phyloP scores from a whole-genome alignment of 2,888 invertebrate genomes.

The Fabriciana adippe region DNA sequence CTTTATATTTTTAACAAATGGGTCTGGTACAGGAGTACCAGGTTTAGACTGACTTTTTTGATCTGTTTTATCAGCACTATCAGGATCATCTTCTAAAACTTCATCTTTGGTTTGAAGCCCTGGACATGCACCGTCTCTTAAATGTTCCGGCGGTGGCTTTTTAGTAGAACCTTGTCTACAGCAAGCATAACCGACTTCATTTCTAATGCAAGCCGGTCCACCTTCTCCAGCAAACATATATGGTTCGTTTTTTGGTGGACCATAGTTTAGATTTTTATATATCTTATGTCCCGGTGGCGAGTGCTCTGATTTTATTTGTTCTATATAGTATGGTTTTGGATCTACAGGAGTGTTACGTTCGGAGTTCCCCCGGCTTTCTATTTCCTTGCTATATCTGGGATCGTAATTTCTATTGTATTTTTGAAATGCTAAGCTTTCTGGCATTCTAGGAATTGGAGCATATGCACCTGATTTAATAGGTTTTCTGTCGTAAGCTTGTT shows the following conservation, averaged over 20 bases:
- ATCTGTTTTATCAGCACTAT: constrained; percentile 71
- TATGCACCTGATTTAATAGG: constrained; percentile 56
- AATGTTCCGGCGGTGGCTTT: constrained; percentile 87
- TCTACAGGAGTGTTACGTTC: constrained; percentile 52
- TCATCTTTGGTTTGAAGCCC: constrained; percentile 88
- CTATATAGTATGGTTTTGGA: constrained; percentile 73
- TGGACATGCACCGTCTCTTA: constrained; percentile 87
- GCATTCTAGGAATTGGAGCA: constrained; percentile 58
- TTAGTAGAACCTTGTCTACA: constrained; percentile 88
- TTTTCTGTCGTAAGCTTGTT: constrained; percentile 62
- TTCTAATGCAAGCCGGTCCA: constrained; percentile 84
- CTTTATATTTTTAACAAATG: constrained; percentile 60
- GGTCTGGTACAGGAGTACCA: constrained; percentile 71
- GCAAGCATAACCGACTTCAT: constrained; percentile 86
- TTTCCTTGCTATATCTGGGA: constrained; percentile 53
- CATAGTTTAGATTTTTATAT: constrained; percentile 74
- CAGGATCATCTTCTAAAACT: constrained; percentile 83
- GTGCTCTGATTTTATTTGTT: constrained; percentile 80
- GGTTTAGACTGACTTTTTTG: constrained; percentile 70
- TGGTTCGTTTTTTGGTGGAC: constrained; percentile 69
- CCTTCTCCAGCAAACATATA: constrained; percentile 87
- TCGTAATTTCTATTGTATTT: constrained; percentile 67
- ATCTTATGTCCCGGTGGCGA: constrained; percentile 80
- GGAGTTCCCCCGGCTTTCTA: constrained; percentile 48
- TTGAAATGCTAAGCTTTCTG: constrained; percentile 72